A percentile compares a stretch with the other conserved stretches of the same genome.
These are phyloP conservation scores for Leucophenga montana DNA, from an alignment of 2,888 invertebrate species.

Conservation along the genomic window DNA sequence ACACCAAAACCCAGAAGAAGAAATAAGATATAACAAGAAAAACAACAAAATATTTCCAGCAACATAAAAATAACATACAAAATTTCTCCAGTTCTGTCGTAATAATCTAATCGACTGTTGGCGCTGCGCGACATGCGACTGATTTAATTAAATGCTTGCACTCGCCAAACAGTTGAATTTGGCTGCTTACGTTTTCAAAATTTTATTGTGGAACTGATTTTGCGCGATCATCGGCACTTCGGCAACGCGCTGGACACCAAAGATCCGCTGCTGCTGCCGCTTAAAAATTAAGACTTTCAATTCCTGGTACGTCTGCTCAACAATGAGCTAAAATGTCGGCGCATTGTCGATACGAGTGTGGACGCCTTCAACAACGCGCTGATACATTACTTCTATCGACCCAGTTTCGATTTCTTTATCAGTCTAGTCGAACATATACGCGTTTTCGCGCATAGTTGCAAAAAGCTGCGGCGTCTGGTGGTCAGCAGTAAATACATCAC, in stretches of 20 bases:
- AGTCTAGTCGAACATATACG: too few relatives aligned
- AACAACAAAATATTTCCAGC: too few relatives aligned
- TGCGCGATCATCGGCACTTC: not conserved
- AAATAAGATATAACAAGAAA: too few relatives aligned
- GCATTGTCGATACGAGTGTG: not conserved
- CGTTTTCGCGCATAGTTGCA: too few relatives aligned
- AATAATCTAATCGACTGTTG: too few relatives aligned
- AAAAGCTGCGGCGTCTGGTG: too few relatives aligned
- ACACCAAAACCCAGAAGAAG: too few relatives aligned
- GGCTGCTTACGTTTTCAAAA: slow-evolving; percentile 4
- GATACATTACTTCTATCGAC: slow-evolving; percentile 8
- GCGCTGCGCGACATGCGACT: too few relatives aligned
- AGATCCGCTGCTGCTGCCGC: not conserved
- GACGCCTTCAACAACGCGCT: slow-evolving; percentile 5
- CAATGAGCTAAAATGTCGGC: not conserved
- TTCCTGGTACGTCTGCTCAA: not conserved
- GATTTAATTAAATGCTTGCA: not conserved
- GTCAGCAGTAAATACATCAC: too few relatives aligned
- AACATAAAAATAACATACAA: too few relatives aligned
- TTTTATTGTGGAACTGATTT: not conserved
- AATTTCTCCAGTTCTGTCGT: too few relatives aligned
- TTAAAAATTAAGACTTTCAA: not conserved
- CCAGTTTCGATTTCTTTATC: too few relatives aligned
- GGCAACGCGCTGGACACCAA: not conserved
- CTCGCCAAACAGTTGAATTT: not conserved